Conservation (phyloP, 1,140 invertebrate genomes). For the Heliconius congener region DNA sequence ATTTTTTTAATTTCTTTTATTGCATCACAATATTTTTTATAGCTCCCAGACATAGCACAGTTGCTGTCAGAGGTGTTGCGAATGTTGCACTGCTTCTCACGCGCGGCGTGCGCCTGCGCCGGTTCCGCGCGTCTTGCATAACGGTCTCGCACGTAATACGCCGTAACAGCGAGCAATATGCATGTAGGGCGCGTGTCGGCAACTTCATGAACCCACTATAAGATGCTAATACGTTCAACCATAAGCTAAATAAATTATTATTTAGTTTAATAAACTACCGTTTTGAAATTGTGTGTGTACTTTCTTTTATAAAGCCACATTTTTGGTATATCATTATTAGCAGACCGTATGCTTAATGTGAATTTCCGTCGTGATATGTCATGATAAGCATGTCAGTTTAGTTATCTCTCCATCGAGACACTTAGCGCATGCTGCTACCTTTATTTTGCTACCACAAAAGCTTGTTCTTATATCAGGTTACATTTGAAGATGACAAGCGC, state of each 20-base stretch:
- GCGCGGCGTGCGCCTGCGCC: slow-evolving; percentile 39
- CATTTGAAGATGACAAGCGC: slow-evolving; percentile 61
- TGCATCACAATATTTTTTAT: slow-evolving; percentile 4
- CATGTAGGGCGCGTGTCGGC: slow-evolving; percentile 67
- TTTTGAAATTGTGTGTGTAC: background rate
- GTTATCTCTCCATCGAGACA: slow-evolving; percentile 36
- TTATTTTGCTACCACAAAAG: slow-evolving; percentile 69
- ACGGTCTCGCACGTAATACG: slow-evolving; percentile 65
- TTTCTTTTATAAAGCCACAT: background rate
- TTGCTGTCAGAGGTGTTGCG: slow-evolving; percentile 25
- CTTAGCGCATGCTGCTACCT: slow-evolving; percentile 52
- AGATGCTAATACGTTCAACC: slow-evolving; percentile 17
- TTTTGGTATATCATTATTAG: background rate
- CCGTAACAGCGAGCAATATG: slow-evolving; percentile 67
- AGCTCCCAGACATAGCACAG: slow-evolving; percentile 17
- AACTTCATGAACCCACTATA: slow-evolving; percentile 26
- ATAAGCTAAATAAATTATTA: background rate
- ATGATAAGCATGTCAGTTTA: slow-evolving; percentile 22
- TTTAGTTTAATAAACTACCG: background rate
- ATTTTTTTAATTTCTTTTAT: background rate
- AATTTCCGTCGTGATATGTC: background rate
- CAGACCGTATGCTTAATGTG: background rate
- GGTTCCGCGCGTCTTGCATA: slow-evolving; percentile 68
- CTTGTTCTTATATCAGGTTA: slow-evolving; percentile 54
- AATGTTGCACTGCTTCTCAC: slow-evolving; percentile 52